phyloP scores from a whole-genome alignment of 2,797 vertebrate genomes.

The Falco naumanni region DNA sequence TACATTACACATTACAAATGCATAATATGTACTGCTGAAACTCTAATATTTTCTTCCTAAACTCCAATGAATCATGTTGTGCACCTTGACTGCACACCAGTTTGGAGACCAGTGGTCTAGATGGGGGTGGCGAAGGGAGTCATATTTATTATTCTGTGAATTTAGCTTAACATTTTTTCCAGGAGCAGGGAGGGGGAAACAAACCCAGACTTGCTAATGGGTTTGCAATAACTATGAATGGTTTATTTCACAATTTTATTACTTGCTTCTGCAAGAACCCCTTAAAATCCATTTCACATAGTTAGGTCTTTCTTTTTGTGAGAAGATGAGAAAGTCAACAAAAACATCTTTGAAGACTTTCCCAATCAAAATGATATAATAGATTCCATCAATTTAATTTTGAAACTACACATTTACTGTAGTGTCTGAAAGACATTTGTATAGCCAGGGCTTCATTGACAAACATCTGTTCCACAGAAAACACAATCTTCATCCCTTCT shows the following conservation, averaged over 20 bases:
- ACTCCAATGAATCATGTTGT: not conserved
- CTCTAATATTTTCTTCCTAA: not conserved
- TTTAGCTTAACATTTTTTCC: not conserved
- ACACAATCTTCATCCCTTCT: not conserved
- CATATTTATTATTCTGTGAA: not conserved
- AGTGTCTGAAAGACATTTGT: not conserved
- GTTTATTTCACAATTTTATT: not conserved
- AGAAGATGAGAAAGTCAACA: not conserved
- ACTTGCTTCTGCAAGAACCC: not conserved
- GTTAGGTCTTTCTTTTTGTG: not conserved
- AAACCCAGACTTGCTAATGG: not conserved
- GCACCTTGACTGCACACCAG: rapidly evolving
- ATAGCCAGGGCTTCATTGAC: not conserved
- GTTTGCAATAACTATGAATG: not conserved
- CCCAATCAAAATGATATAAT: not conserved
- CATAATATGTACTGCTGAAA: not conserved
- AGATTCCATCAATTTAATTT: not conserved
- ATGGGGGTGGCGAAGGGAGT: rapidly evolving
- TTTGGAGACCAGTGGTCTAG: not conserved
- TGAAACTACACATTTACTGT: not conserved
- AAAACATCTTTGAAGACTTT: not conserved
- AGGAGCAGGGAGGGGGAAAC: rapidly evolving
- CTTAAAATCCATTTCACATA: not conserved
- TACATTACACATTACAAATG: too few species aligned
- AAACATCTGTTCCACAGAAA: not conserved